phyloP scores from a whole-genome alignment of 2,113 vertebrate genomes.

The Cyanoderma ruficeps region DNA sequence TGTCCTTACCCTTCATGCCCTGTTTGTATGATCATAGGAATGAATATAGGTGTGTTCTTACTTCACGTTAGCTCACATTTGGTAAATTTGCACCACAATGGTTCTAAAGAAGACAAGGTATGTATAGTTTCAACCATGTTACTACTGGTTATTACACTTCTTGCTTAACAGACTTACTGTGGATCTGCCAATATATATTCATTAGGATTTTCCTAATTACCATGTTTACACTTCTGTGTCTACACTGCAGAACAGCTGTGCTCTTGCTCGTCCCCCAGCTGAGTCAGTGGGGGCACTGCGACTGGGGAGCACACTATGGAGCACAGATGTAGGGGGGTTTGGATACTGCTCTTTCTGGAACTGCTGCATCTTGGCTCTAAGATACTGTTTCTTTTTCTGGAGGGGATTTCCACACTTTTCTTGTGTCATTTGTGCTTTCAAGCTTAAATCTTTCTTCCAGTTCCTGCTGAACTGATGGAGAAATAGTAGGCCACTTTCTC shows the following conservation, averaged over 20 bases:
- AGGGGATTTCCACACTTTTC: not conserved
- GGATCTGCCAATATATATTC: not conserved
- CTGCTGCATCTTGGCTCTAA: not conserved
- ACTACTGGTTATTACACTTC: not conserved
- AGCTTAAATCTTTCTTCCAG: not conserved
- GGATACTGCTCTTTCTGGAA: not conserved
- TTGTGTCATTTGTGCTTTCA: not conserved
- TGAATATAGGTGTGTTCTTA: not conserved
- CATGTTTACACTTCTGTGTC: not conserved
- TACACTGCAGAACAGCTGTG: not conserved
- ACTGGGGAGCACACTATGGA: accelerated
- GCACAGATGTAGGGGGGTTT: not conserved
- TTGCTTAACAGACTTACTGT: not conserved
- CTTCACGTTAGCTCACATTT: not conserved
- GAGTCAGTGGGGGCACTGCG: not conserved
- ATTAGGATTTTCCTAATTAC: not conserved
- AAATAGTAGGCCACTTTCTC: not conserved
- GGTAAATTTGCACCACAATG: not conserved
- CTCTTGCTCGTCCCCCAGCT: not conserved
- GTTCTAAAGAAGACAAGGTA: not conserved
- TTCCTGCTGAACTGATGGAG: not conserved
- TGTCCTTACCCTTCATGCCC: not conserved
- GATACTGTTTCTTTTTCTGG: not conserved
- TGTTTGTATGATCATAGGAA: not conserved
- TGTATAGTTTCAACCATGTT: not conserved